A percentile compares a stretch with the other conserved stretches of the same genome.
Conservation (phyloP, 2,797 vertebrate species). For the Alauda arvensis region DNA sequence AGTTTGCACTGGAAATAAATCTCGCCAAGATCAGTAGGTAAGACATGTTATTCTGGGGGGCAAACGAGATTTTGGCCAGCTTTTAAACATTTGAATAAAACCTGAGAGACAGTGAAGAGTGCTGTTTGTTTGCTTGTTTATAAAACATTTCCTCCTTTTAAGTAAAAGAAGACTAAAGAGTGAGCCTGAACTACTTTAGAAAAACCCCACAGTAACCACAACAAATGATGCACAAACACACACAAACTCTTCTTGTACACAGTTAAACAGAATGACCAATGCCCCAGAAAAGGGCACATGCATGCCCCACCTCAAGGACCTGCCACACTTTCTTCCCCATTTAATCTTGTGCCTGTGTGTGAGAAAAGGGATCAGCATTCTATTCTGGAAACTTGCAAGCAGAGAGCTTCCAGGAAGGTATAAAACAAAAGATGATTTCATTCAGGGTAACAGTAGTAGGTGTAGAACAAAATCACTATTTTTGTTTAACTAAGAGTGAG, state of each 20-base stretch:
- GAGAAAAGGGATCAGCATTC: background rate
- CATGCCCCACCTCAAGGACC: background rate
- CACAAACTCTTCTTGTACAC: background rate
- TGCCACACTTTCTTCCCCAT: background rate
- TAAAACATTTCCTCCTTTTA: background rate
- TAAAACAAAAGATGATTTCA: background rate
- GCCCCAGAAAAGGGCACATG: background rate
- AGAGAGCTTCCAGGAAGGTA: background rate
- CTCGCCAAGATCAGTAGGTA: background rate
- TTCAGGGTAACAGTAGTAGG: background rate
- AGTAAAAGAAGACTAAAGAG: background rate
- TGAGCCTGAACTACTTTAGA: background rate
- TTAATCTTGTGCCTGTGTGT: background rate
- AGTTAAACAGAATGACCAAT: background rate
- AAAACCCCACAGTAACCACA: background rate
- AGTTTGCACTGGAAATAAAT: background rate
- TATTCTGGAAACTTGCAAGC: background rate
- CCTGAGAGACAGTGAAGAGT: background rate
- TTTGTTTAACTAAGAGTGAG: conserved; percentile 24
- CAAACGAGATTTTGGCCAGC: background rate
- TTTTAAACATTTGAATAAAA: background rate
- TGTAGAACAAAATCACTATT: conserved; percentile 11
- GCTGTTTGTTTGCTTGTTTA: background rate
- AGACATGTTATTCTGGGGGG: background rate
- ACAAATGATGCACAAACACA: background rate